A percentile compares a stretch with the other conserved stretches of the same genome.
Evolutionary conservation across 2,888 invertebrate species (phyloP).

Genomic region (Podabrus alpinus): DNA sequence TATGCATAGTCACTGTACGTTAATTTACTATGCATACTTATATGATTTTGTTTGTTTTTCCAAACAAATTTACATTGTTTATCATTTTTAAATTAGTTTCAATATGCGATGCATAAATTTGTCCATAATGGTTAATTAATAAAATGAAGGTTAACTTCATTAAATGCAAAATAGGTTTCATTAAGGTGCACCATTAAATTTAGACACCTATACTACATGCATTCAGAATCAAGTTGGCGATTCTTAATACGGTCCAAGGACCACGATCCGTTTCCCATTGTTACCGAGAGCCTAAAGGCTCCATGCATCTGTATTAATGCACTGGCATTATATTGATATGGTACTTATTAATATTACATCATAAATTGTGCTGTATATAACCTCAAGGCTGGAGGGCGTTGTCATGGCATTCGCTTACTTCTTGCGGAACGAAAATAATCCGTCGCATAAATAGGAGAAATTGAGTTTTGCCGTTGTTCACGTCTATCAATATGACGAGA

Average conservation of each 20-base stretch:
- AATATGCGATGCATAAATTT: not conserved
- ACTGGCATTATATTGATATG: constrained; percentile 40
- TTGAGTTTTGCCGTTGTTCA: constrained; percentile 34
- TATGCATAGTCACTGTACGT: not conserved
- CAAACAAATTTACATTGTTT: not conserved
- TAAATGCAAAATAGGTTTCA: not conserved
- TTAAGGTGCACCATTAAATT: not conserved
- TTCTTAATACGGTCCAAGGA: constrained; percentile 23
- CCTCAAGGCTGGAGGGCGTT: constrained; percentile 44
- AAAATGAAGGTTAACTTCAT: not conserved
- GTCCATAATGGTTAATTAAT: not conserved
- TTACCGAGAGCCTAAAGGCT: constrained; percentile 32
- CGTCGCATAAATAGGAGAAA: constrained; percentile 38
- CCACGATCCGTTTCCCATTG: constrained; percentile 35
- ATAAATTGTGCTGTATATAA: constrained; percentile 39
- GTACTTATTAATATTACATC: constrained; percentile 45
- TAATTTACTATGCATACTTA: not conserved
- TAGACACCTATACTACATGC: not conserved
- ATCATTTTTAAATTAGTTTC: not conserved
- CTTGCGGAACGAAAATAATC: constrained; percentile 44
- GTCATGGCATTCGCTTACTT: constrained; percentile 43
- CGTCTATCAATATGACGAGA: constrained; percentile 14
- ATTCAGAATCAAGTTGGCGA: constrained; percentile 9
- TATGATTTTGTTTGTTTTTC: not conserved
- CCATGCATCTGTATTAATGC: constrained; percentile 39